Base-by-base conservation (phyloP, 2,888 invertebrate species). In the Invenusta paracnida region DNA sequence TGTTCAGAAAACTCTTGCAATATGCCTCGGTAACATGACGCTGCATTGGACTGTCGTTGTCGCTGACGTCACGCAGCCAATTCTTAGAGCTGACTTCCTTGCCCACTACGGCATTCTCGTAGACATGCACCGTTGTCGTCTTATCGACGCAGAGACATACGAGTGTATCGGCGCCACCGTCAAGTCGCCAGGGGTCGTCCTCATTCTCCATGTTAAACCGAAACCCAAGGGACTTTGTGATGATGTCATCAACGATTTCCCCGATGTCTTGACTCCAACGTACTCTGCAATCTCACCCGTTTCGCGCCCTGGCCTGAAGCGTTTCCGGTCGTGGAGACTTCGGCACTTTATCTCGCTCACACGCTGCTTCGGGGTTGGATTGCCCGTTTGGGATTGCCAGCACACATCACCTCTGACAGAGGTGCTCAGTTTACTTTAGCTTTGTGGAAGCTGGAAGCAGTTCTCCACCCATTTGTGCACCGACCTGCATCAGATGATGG, bases 291-390 rank as follows among this genome's bases (percentile, higher is more conserved):
- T 13, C 11, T 23, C 27, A 73, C 73, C 73, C 48, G 90, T 0
- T 87, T 88, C 86, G 87, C 87, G 23, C 27, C 88, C 13, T 88
- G 88, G 84, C 86, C 85, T 48, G 86, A 87, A 67, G 87, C 85
- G 0, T 29, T 11, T 83, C 82, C 85, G 11, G 27, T 83, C 1
- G 85, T 81, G 67, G 82, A 30, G 84, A 23, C 30, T 82, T 13
- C 30, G 28, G 5, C 86, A 29, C 90, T 90, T 85, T 90, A 90
- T 0, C 89, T 90, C 0, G 91, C 90, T 0, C 83, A 87, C n/a
- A 89, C 90, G 0, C 89, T 92, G 1, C 85, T 90, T 25, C 48
- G 83, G 0, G 87, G 88, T 0, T 92, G 92, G 92, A 89, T 93
- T 0, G 84, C 91, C 0, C 87, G 89, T 1, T 91, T 89, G 85